A percentile compares a stretch with the other conserved stretches of the same genome.
Conservation (phyloP, 2,113 vertebrate species). For the Leucopternis melanops region DNA sequence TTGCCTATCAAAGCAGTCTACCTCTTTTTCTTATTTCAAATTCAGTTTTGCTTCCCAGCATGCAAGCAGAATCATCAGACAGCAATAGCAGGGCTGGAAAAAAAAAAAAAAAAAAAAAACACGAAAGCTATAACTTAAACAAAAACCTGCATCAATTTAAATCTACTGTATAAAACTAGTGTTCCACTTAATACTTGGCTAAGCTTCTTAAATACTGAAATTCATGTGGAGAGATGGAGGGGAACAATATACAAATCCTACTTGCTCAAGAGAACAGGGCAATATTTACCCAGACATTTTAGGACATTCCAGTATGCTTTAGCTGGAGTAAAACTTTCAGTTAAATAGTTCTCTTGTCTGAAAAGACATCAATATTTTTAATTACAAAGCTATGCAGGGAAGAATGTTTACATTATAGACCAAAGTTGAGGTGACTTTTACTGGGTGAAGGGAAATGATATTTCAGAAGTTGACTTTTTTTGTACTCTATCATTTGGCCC, state of each 20-base stretch:
- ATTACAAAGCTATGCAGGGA: background rate
- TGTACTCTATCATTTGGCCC: background rate
- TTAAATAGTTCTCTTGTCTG: background rate
- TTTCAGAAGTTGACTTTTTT: background rate
- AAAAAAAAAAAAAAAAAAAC: background rate
- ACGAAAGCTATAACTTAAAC: background rate
- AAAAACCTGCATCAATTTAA: background rate
- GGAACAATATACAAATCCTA: background rate
- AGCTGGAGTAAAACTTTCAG: background rate
- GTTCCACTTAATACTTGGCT: background rate
- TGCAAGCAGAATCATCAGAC: background rate
- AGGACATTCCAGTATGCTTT: background rate
- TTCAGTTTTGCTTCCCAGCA: background rate
- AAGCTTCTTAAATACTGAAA: background rate
- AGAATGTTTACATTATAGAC: background rate
- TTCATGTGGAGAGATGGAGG: background rate
- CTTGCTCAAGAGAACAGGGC: background rate
- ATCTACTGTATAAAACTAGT: background rate
- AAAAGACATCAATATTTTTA: background rate
- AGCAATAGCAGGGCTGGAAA: background rate
- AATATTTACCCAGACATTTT: background rate
- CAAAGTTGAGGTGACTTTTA: background rate
- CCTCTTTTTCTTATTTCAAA: background rate
- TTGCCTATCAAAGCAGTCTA: background rate
- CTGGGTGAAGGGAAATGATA: background rate